Evolutionary conservation across 2,113 vertebrate genomes (phyloP).

Genomic region (Lucifuga dentata): DNA sequence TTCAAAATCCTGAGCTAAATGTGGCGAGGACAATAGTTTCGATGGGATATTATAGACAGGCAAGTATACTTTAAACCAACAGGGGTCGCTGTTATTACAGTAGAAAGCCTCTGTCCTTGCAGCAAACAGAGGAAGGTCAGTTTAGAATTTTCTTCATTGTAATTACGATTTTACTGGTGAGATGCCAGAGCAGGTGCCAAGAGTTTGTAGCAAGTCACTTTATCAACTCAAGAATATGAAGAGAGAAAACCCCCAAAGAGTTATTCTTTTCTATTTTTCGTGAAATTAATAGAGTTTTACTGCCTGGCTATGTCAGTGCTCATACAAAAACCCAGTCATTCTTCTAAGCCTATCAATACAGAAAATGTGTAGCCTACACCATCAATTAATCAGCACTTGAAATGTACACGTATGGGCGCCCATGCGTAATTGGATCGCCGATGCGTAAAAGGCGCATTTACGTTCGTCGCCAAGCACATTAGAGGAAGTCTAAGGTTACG

Average conservation of each 20-base stretch:
- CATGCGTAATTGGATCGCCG: not conserved
- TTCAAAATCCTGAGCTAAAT: not conserved
- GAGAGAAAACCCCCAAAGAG: slow-evolving; percentile 5
- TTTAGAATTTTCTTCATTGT: slow-evolving; percentile 26
- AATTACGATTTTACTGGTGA: slow-evolving; percentile 53
- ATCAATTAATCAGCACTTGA: slow-evolving; percentile 31
- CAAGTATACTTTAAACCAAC: slow-evolving; percentile 43
- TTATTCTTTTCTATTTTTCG: slow-evolving; percentile 12
- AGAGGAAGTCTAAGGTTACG: not conserved
- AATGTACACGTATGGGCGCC: not conserved
- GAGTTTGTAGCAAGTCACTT: slow-evolving; percentile 38
- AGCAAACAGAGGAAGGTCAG: slow-evolving; percentile 66
- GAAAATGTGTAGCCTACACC: not conserved
- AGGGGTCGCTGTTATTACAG: slow-evolving; percentile 75
- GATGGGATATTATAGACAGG: slow-evolving; percentile 16
- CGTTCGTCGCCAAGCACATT: not conserved
- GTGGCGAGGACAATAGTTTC: not conserved
- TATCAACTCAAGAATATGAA: slow-evolving; percentile 27
- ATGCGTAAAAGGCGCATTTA: slow-evolving; percentile 28
- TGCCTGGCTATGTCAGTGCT: not conserved
- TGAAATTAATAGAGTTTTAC: slow-evolving; percentile 23
- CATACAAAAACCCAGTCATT: slow-evolving; percentile 7
- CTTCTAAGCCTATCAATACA: not conserved
- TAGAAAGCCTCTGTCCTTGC: slow-evolving; percentile 62
- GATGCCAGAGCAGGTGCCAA: slow-evolving; percentile 55